Conservation (phyloP, 1,140 invertebrate species). For the Campoletis sonorensis region DNA sequence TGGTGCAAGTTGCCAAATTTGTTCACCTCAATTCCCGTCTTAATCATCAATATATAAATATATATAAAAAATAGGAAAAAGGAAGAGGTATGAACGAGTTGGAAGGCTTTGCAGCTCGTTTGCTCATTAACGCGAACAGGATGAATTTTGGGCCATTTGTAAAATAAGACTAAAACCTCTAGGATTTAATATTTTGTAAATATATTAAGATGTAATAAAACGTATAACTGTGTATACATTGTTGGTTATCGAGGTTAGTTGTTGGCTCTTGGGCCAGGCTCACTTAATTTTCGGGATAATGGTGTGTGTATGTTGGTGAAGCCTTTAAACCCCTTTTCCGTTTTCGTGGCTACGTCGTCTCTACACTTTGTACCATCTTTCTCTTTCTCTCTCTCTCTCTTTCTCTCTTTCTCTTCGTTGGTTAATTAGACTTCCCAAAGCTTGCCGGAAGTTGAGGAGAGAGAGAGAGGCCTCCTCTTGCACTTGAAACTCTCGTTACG, state of each 20-base stretch:
- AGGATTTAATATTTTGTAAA: background rate
- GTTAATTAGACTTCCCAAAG: constrained; percentile 57
- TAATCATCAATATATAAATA: constrained; percentile 3
- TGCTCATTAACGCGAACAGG: constrained; percentile 28
- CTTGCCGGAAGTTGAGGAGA: constrained; percentile 45
- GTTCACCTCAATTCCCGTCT: background rate
- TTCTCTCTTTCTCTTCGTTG: constrained; percentile 50
- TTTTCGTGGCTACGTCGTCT: background rate
- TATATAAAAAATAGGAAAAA: constrained; percentile 4
- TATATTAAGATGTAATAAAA: too few relatives aligned
- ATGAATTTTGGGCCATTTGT: constrained; percentile 12
- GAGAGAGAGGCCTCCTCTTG: constrained; percentile 18
- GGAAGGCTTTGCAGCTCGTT: constrained; percentile 43
- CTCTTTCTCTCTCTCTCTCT: constrained; percentile 1
- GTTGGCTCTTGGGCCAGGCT: constrained; percentile 25
- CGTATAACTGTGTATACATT: constrained; percentile 18
- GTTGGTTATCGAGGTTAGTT: constrained; percentile 43
- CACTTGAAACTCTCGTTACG: constrained; percentile 31
- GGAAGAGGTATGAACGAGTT: background rate
- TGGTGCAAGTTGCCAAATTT: background rate
- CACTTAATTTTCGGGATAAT: constrained; percentile 60
- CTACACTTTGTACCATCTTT: background rate
- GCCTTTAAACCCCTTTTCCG: constrained; percentile 21
- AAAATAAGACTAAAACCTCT: background rate
- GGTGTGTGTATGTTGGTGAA: constrained; percentile 22